Evolutionary conservation across 2,113 vertebrate species (phyloP).

Genomic region (human (Homo sapiens)): DNA sequence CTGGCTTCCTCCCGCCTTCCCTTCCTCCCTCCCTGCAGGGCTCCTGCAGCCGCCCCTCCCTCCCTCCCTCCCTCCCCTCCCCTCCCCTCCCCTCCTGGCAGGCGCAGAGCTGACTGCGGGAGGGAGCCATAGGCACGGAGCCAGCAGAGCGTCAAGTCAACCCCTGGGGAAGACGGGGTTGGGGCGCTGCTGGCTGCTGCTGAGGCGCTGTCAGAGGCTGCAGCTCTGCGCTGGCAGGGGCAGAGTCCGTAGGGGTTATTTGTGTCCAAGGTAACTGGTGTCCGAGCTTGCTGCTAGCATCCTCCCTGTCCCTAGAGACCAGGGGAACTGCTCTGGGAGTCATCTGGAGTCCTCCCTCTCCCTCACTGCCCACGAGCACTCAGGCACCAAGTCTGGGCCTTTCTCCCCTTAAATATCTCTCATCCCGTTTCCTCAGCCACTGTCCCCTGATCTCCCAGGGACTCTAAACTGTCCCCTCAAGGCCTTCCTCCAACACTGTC

Average conservation of each 20-base stretch:
- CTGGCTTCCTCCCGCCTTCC: background rate
- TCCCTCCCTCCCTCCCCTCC: background rate
- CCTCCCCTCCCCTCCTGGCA: conserved; percentile 22
- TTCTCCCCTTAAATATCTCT: conserved; percentile 1
- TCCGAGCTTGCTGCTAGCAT: conserved; percentile 25
- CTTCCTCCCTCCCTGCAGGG: background rate
- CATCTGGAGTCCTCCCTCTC: background rate
- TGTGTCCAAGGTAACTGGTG: conserved; percentile 72
- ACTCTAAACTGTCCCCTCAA: background rate
- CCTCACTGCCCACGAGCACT: background rate
- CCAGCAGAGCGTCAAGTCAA: conserved; percentile 63
- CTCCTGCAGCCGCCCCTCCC: background rate
- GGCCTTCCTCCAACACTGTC: background rate
- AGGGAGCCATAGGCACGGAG: conserved; percentile 60
- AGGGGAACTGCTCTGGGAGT: conserved; percentile 9
- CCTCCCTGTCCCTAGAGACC: conserved; percentile 50
- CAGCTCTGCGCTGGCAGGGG: background rate
- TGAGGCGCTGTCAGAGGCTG: conserved; percentile 41
- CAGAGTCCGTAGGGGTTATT: conserved; percentile 51
- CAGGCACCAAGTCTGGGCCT: conserved; percentile 34
- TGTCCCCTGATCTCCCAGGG: background rate
- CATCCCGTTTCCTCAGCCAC: background rate
- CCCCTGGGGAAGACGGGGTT: conserved; percentile 46
- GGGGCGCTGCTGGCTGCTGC: conserved; percentile 3
- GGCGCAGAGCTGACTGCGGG: conserved; percentile 16